Evolutionary conservation across 2,888 invertebrate genomes (phyloP).

Genomic region (Quadroppia sp.): DNA sequence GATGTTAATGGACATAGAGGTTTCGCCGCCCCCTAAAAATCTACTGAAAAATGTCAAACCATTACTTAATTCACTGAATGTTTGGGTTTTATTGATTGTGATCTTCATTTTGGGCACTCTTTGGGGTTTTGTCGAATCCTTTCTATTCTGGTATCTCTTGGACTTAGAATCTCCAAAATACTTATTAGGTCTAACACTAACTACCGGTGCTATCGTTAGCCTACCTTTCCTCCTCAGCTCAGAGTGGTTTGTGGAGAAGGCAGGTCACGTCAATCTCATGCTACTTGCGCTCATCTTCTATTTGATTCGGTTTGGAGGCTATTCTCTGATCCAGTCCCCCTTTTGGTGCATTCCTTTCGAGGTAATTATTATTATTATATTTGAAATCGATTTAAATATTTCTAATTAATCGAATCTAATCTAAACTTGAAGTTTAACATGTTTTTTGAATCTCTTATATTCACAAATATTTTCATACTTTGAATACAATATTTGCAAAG

Average conservation of each 20-base stretch:
- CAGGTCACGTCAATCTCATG: slow-evolving; percentile 78
- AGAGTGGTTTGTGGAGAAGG: slow-evolving; percentile 71
- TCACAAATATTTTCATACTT: no score
- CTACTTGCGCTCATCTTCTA: slow-evolving; percentile 79
- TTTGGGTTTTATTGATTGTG: slow-evolving; percentile 73
- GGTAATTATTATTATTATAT: slow-evolving; percentile 44
- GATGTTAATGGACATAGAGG: slow-evolving; percentile 71
- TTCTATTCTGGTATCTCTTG: slow-evolving; percentile 72
- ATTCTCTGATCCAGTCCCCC: slow-evolving; percentile 76
- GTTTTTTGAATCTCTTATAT: no score
- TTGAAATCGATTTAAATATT: no score
- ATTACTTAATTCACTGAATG: slow-evolving; percentile 71
- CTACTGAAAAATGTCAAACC: slow-evolving; percentile 69
- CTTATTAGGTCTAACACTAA: slow-evolving; percentile 73
- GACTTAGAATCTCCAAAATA: slow-evolving; percentile 78
- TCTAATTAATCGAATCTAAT: no score
- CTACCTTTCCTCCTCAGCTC: slow-evolving; percentile 79
- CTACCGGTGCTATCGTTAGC: slow-evolving; percentile 76
- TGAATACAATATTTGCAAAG: no score
- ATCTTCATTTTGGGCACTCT: slow-evolving; percentile 76
- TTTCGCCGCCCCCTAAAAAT: slow-evolving; percentile 70
- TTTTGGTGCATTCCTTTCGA: slow-evolving; percentile 88
- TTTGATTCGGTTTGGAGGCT: slow-evolving; percentile 71
- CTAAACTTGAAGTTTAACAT: no score
- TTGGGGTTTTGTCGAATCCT: slow-evolving; percentile 85